These are phyloP conservation scores for Anastatus disparis DNA, from an alignment of 1,140 invertebrate species.

Conservation along the genomic window DNA sequence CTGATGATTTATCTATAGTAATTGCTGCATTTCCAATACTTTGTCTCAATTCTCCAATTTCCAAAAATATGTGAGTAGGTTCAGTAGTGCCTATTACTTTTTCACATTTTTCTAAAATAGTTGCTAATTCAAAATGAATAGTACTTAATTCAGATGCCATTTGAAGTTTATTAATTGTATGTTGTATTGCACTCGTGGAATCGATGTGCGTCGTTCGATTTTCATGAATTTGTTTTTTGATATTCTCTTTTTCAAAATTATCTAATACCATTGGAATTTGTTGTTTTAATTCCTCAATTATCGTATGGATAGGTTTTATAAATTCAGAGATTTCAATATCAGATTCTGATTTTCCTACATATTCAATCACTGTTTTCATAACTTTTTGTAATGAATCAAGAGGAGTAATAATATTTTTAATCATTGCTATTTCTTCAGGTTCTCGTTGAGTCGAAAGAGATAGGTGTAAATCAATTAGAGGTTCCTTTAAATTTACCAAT, in stretches of 20 bases:
- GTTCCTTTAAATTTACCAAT: slow-evolving; percentile 53
- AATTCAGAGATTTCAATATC: slow-evolving; percentile 30
- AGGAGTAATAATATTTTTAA: slow-evolving; percentile 47
- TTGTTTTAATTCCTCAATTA: slow-evolving; percentile 52
- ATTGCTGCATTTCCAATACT: slow-evolving; percentile 46
- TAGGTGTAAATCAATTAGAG: slow-evolving; percentile 52
- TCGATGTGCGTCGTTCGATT: slow-evolving; percentile 25
- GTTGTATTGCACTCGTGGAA: slow-evolving; percentile 18
- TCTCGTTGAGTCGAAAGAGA: slow-evolving; percentile 43
- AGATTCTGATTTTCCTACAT: slow-evolving; percentile 31
- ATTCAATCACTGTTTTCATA: slow-evolving; percentile 45
- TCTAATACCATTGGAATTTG: slow-evolving; percentile 47
- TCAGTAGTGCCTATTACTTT: slow-evolving; percentile 3
- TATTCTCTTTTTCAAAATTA: slow-evolving; percentile 26
- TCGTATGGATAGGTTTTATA: slow-evolving; percentile 46
- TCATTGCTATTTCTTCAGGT: slow-evolving; percentile 44
- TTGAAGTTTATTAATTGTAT: slow-evolving; percentile 43
- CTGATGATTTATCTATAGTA: slow-evolving; percentile 44
- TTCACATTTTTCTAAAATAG: slow-evolving; percentile 49
- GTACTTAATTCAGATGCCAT: slow-evolving; percentile 49
- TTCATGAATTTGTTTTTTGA: slow-evolving; percentile 12
- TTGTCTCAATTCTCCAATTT: slow-evolving; percentile 51
- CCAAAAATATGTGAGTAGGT: slow-evolving; percentile 43
- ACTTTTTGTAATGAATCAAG: slow-evolving; percentile 51
- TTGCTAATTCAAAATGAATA: slow-evolving; percentile 52